phyloP scores from a whole-genome alignment of 2,113 vertebrate species.

The Sinocyclocheilus grahami region DNA sequence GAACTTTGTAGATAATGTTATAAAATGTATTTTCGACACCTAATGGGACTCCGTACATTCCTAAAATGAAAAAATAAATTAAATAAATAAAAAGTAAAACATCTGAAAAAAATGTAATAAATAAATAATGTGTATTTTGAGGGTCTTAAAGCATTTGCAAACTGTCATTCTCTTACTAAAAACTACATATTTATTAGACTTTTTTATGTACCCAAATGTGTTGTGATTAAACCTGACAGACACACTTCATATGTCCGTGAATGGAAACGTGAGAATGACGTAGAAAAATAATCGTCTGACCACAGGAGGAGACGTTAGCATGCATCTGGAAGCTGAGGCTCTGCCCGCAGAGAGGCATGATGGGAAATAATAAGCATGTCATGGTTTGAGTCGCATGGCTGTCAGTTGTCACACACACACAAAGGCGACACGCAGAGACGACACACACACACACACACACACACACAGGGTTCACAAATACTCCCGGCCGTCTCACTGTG shows the following conservation, averaged over 20 bases:
- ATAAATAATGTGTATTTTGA: not conserved
- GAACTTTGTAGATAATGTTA: too few species aligned
- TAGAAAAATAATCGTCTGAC: not conserved
- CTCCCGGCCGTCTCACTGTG: constrained; percentile 28
- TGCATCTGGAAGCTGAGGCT: not conserved
- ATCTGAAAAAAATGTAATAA: too few species aligned
- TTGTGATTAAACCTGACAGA: not conserved
- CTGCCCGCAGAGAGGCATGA: constrained; percentile 22
- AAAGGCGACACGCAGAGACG: constrained; percentile 23
- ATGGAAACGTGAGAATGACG: not conserved
- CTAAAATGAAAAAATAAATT: too few species aligned
- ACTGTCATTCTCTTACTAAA: not conserved
- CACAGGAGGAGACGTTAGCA: not conserved
- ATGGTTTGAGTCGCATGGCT: constrained; percentile 9
- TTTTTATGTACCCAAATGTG: not conserved
- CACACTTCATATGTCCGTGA: not conserved
- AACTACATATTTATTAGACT: not conserved
- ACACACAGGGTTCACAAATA: constrained; percentile 49
- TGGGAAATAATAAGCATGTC: constrained; percentile 34
- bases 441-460: constrained; percentile 14
- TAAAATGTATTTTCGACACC: too few species aligned
- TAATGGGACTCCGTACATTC: too few species aligned
- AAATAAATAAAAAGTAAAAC: too few species aligned
- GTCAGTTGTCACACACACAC: constrained; percentile 21
- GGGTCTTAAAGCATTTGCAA: too few species aligned